phyloP scores from a whole-genome alignment of 1,140 invertebrate genomes.

The Bombus soroeensis region DNA sequence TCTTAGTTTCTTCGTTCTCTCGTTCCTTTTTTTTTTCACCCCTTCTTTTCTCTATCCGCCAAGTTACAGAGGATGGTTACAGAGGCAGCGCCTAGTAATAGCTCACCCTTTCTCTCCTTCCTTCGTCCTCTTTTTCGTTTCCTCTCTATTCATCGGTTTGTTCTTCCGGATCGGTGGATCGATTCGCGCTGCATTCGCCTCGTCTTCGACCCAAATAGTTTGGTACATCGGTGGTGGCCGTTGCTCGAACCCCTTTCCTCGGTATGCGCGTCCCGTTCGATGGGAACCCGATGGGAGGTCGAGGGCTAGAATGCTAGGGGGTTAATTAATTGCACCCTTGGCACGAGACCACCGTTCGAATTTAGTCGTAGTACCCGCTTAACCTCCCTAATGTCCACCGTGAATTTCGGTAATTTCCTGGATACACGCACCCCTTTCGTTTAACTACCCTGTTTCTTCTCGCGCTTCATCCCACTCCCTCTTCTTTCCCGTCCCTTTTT shows the following conservation, averaged over 20 bases:
- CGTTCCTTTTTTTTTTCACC: background rate
- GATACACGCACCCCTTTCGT: background rate
- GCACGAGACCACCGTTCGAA: conserved; percentile 65
- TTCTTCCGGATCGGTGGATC: conserved; percentile 33
- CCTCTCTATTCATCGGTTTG: conserved; percentile 15
- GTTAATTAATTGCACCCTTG: conserved; percentile 70
- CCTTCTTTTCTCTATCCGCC: background rate
- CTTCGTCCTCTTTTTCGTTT: background rate
- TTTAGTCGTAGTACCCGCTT: conserved; percentile 56
- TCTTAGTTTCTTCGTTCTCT: conserved; percentile 27
- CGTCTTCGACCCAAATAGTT: conserved; percentile 52
- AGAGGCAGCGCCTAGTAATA: background rate
- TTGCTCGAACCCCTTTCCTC: conserved; percentile 31
- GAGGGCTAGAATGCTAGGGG: conserved; percentile 5
- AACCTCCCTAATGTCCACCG: conserved; percentile 62
- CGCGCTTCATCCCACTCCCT: too few species aligned
- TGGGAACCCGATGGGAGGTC: conserved; percentile 2
- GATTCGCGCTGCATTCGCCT: conserved; percentile 44
- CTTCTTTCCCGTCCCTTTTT: background rate
- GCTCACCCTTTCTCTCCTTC: background rate
- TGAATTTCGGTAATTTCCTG: conserved; percentile 62
- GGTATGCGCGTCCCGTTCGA: conserved; percentile 25
- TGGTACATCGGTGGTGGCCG: conserved; percentile 20
- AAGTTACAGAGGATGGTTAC: background rate
- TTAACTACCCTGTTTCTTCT: background rate